Evolutionary conservation across 2,797 vertebrate species (phyloP), one percentile per base, ranked within the genome.

Genomic region (Adrianichthys oophorus): DNA sequence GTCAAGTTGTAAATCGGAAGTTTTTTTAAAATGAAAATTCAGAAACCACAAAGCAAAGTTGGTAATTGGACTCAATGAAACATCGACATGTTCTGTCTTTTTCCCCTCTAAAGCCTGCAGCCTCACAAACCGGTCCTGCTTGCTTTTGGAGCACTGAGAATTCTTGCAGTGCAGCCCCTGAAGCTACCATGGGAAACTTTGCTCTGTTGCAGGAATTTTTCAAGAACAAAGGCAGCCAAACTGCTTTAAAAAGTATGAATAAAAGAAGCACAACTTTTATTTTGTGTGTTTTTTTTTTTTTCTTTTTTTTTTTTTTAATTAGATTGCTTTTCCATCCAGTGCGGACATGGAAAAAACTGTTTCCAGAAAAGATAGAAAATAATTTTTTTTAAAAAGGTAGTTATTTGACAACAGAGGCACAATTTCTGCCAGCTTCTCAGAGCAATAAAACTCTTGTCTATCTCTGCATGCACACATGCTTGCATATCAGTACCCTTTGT

Each of bases 361-460:
- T 70, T 64, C 79, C 80, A 83, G 71, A 77, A 83, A 85, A 85
- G 80, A 62, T 70, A 65, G 63, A 54, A 51, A 56, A 40, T 15
- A 5, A 16, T 4, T 21, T 3, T 21, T 21, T 21, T 21, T 19
- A 78, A 70, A 76, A 81, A 77, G 74, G 78, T 68, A 73, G 83
- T 86, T 85, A 76, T 76, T 73, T 79, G 83, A 89, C 87, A 91
- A 89, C 84, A 88, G 82, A 90, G 83, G 83, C 85, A 83, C 77
- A 82, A 85, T 91, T 89, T 89, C 79, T 88, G 78, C 84, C 80
- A 73, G 83, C 80, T 85, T 85, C 86, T 85, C 76, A 48, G 78
- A 85, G 84, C 84, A 84, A 82, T 85, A 74, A 75, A 87, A 83
- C 90, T 88, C 89, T 87, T 89, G 87, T 90, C 85, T 90, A 89